These are phyloP conservation scores for Harpegnathos saltator DNA, from an alignment of 1,140 invertebrate species.

Conservation along the genomic window DNA sequence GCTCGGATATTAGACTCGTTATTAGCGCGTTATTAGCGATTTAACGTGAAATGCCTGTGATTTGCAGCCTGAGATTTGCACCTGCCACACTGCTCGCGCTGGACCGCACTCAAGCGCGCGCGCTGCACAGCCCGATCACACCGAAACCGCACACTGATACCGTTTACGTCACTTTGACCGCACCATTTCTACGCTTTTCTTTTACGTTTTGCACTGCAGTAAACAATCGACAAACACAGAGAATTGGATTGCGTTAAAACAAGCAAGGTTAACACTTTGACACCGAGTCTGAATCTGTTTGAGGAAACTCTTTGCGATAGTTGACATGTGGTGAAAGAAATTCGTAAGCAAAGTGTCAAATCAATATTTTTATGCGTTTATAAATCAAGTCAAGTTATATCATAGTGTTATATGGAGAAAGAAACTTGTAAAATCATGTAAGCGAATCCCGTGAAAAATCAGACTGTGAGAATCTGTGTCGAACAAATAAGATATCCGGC, in stretches of 20 bases:
- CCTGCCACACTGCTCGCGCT: constrained; percentile 36
- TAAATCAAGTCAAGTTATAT: not conserved
- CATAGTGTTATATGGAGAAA: too few species aligned
- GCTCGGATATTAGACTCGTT: too few species aligned
- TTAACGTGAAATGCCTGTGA: constrained; percentile 26
- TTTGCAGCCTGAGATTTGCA: constrained; percentile 27
- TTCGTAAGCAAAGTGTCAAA: not conserved
- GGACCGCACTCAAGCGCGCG: not conserved
- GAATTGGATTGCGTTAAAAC: not conserved
- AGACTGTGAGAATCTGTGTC: not conserved
- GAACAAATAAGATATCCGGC: not conserved
- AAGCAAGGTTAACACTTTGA: constrained; percentile 26
- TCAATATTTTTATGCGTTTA: not conserved
- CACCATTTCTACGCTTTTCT: constrained; percentile 47
- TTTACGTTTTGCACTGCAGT: not conserved
- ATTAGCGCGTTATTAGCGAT: constrained; percentile 1
- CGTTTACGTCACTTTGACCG: constrained; percentile 45
- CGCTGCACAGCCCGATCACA: constrained; percentile 28
- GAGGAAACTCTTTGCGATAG: not conserved
- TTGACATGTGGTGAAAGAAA: not conserved
- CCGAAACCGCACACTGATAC: constrained; percentile 20
- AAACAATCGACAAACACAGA: constrained; percentile 12
- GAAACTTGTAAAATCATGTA: not conserved
- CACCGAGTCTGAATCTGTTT: not conserved
- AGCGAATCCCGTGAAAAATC: not conserved